Conservation (phyloP, 2,113 vertebrate genomes). For the Podarcis raffonei region DNA sequence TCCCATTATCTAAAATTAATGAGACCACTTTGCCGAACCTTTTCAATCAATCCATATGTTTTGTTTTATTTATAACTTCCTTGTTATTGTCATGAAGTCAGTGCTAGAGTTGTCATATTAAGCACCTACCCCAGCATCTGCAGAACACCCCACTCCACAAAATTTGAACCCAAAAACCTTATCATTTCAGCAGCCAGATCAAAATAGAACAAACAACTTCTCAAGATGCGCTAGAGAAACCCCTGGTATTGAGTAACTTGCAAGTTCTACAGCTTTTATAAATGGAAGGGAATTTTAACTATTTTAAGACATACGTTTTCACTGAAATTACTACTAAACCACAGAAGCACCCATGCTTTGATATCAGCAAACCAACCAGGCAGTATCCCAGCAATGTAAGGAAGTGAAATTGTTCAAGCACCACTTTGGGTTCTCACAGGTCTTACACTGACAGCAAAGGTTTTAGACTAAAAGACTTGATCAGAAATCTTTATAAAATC, state of each 20-base stretch:
- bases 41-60: slow-evolving; percentile 21
- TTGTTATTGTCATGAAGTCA: background rate
- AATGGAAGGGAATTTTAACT: background rate
- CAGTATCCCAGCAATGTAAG: too few relatives aligned
- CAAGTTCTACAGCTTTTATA: background rate
- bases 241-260: background rate
- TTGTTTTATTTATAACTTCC: slow-evolving; percentile 40
- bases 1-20: slow-evolving; percentile 22
- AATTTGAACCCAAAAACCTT: background rate
- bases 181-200: background rate
- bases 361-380: too few relatives aligned
- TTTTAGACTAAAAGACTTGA: too few relatives aligned
- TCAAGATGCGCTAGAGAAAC: background rate
- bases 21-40: slow-evolving; percentile 1
- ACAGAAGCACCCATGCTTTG: background rate
- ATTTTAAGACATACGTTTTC: background rate
- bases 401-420: too few relatives aligned
- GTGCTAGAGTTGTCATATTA: background rate
- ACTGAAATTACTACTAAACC: background rate
- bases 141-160: background rate
- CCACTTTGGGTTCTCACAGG: too few relatives aligned
- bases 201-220: background rate
- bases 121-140: background rate
- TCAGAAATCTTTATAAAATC: too few relatives aligned
- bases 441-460: too few relatives aligned